Percentiles rank a stretch among this genome's conserved stretches.
Conservation (phyloP, 2,113 vertebrate genomes). For the Mus pahari region DNA sequence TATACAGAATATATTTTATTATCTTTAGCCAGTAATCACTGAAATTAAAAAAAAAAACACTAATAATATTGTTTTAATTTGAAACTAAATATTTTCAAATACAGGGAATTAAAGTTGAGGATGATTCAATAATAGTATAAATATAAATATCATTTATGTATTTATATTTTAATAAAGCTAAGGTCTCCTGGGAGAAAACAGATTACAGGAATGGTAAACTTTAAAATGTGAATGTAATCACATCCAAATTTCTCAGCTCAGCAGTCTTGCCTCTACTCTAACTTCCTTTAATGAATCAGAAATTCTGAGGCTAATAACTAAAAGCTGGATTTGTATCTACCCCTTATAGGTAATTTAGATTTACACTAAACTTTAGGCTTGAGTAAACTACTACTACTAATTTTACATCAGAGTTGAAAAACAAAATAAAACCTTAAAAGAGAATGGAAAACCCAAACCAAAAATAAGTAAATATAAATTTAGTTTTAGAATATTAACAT, state of each 20-base stretch:
- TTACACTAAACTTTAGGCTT: neutral
- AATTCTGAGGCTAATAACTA: neutral
- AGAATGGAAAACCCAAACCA: neutral
- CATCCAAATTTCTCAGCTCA: neutral
- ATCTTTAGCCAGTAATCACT: neutral
- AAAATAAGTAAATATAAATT: neutral
- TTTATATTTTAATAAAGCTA: neutral
- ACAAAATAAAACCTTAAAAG: neutral
- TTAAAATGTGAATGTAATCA: neutral
- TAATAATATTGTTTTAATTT: constrained; percentile 8
- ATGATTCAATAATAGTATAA: neutral
- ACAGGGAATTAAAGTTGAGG: neutral
- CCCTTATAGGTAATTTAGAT: neutral
- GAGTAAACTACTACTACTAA: neutral
- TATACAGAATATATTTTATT: neutral
- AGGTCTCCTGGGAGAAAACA: neutral
- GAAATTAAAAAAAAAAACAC: neutral
- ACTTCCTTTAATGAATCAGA: neutral
- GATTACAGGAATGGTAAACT: neutral
- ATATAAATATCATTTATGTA: neutral
- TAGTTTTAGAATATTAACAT: neutral
- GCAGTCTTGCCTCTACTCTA: neutral
- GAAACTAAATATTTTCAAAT: neutral
- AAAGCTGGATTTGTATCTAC: neutral
- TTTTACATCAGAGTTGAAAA: neutral